phyloP scores from a whole-genome alignment of 53 echinoderm and acorn worm species.

The Paelopatides confundens region DNA sequence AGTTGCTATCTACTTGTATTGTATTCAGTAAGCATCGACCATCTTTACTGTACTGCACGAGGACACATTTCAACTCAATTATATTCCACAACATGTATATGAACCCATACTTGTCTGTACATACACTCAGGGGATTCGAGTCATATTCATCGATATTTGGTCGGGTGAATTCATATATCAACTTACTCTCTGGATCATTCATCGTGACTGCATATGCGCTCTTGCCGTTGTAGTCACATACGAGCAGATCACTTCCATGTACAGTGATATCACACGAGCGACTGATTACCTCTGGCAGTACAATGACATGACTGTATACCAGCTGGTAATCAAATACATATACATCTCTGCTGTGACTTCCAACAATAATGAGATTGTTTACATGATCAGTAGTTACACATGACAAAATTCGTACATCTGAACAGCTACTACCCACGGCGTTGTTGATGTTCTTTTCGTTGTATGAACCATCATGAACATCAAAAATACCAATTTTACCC shows the following conservation, averaged over 20 bases:
- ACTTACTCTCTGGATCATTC: neutral
- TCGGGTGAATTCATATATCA: neutral
- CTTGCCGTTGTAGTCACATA: neutral
- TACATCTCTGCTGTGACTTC: neutral
- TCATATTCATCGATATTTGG: neutral
- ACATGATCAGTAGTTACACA: conserved; percentile 3
- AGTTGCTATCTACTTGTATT: neutral
- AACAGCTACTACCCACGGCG: neutral
- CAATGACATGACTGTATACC: neutral
- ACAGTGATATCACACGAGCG: neutral
- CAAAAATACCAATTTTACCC: neutral
- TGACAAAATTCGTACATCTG: too few relatives aligned
- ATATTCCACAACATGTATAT: conserved; percentile 3
- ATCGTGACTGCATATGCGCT: neutral
- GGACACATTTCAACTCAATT: neutral
- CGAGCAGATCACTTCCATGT: neutral
- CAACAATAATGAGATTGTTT: neutral
- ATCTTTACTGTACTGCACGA: neutral
- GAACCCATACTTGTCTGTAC: neutral
- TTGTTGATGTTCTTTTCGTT: neutral
- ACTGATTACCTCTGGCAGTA: neutral
- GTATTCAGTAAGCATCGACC: neutral
- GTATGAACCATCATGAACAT: neutral
- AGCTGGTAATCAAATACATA: neutral
- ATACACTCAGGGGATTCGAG: neutral